Base-by-base conservation (phyloP, 2,113 vertebrate genomes). In the Caranx melampygus region DNA sequence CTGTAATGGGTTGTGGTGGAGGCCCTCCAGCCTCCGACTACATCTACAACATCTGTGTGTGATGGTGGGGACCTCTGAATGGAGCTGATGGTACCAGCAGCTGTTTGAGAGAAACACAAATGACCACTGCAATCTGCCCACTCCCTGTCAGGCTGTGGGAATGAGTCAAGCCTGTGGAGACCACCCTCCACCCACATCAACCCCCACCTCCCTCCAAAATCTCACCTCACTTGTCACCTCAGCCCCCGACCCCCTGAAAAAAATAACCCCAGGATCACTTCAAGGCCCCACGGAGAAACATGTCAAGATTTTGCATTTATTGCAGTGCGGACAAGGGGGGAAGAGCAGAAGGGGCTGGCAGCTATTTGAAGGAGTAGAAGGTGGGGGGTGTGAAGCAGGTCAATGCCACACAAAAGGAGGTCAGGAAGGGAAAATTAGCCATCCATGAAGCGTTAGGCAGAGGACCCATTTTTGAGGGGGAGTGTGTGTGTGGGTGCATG, bases 341-440 rank as follows among this genome's bases (percentile, higher is more conserved):
- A 92, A 92, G 93, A 42, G 18, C 11, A 64, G 45, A 34, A 60
- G 70, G 76, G 87, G 81, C 49, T 77, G 72, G 70, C 74, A 83
- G 88, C 88, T 76, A 71, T 92, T 80, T 66, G 75, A 78, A 51
- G 85, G 84, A 93, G 77, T 84, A 51, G 85, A 84, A 71, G 79
- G 79, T 79, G 65, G 82, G 75, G 74, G 67, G 80, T 79, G 80
- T 85, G 82, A 86, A 88, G 95, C 86, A 95, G 96, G 96, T 96
- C 96, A 86, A 70, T 92, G 47, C 87, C 78, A 57, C 90, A 97
- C 96, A 98, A 97, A 94, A 94, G 94, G 81, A 94, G 97, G 97
- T 97, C 97, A 96, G 89, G 67, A 94, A 92, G 63, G 95, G 94
- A 95, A 96, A 97, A 97, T 96, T 97, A 97, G 96, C 95, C 93